Evolutionary conservation across 2,113 vertebrate species (phyloP).

Genomic region (Pomatostomus ruficeps): DNA sequence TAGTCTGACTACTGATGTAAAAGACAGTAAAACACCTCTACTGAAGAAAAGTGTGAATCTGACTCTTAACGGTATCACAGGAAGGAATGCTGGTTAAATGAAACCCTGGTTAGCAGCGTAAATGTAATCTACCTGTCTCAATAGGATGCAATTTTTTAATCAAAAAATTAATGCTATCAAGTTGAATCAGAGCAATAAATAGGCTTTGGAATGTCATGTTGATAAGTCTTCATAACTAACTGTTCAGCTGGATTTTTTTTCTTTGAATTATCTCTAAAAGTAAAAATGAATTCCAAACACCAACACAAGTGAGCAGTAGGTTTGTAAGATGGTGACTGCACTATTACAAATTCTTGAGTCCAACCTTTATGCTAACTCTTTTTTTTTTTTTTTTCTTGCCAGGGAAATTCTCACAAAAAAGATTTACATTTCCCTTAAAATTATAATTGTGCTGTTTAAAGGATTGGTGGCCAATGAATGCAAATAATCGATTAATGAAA

Average conservation of each 20-base stretch:
- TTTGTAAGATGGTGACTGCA: neutral
- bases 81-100: neutral
- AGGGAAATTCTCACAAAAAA: neutral
- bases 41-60: neutral
- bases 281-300: neutral
- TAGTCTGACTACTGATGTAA: neutral
- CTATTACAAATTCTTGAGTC: neutral
- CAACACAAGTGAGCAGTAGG: neutral
- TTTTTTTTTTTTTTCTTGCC: neutral
- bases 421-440: neutral
- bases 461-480: neutral
- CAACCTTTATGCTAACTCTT: neutral
- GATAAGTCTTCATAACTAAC: neutral
- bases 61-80: neutral
- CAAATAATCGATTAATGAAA: neutral
- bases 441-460: neutral
- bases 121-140: neutral
- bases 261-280: neutral
- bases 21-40: neutral
- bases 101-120: neutral
- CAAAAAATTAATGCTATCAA: neutral
- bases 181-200: neutral
- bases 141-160: neutral
- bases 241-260: neutral
- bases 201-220: neutral